Evolutionary conservation across 2,888 invertebrate species (phyloP).

Genomic region (Diaperis boleti): DNA sequence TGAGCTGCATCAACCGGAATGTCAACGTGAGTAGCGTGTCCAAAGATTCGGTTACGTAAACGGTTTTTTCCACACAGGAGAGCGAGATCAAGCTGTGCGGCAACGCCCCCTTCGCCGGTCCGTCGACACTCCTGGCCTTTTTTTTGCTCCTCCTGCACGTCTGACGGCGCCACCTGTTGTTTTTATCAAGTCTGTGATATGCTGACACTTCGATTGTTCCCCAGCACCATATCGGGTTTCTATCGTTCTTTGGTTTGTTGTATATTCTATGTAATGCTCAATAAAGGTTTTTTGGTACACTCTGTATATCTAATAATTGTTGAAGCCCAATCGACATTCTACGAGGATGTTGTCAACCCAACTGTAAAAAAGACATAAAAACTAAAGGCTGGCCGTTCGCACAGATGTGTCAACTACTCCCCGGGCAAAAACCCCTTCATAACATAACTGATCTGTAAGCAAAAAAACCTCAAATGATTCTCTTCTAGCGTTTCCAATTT

Average conservation of each 20-base stretch:
- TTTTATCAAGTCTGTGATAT: conserved; percentile 36
- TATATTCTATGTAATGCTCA: conserved; percentile 34
- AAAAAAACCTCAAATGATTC: no score
- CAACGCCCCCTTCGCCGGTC: conserved; percentile 1
- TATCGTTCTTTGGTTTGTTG: conserved; percentile 15
- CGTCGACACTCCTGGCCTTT: background rate
- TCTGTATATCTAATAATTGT: no score
- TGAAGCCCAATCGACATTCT: no score
- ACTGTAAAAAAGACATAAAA: no score
- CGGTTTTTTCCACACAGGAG: conserved; percentile 68
- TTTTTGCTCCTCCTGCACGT: background rate
- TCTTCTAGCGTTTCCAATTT: no score
- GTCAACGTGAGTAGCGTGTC: conserved; percentile 76
- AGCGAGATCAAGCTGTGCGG: conserved; percentile 78
- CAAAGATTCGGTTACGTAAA: background rate
- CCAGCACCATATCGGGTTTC: conserved; percentile 22
- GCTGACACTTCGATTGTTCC: conserved; percentile 22
- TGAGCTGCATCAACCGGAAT: conserved; percentile 82
- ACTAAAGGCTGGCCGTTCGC: no score
- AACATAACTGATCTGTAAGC: no score
- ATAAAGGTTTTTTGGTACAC: conserved; percentile 26
- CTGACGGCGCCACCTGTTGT: background rate
- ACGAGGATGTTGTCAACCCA: no score
- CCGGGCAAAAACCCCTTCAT: no score
- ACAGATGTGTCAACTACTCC: no score